phyloP scores from a whole-genome alignment of 2,113 vertebrate species.

The Lipophrys pholis region DNA sequence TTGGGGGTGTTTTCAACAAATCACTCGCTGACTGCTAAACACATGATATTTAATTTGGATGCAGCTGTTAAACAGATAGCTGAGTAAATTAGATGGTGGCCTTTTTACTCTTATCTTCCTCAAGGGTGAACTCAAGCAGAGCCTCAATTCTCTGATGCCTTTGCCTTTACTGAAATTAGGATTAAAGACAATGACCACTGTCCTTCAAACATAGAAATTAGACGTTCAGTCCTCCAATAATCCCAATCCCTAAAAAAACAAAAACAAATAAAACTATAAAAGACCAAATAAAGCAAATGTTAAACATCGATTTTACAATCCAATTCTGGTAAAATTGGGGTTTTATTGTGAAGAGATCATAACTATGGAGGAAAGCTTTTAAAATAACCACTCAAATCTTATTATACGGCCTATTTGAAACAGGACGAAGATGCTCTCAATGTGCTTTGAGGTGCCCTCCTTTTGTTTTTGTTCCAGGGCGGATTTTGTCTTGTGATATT shows the following conservation, averaged over 20 bases:
- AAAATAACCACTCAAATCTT: constrained; percentile 6
- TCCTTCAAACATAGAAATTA: neutral
- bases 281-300: neutral
- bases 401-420: neutral
- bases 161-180: neutral
- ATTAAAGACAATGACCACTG: neutral
- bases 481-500: neutral
- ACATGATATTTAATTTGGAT: neutral
- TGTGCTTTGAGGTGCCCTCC: neutral
- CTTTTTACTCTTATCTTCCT: neutral
- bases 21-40: constrained; percentile 18
- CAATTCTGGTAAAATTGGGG: neutral
- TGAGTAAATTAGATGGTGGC: neutral
- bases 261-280: neutral
- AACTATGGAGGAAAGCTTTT: neutral
- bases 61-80: constrained; percentile 4
- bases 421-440: neutral
- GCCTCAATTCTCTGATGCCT: neutral
- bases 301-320: constrained; percentile 1
- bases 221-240: neutral
- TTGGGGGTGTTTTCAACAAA: constrained; percentile 11
- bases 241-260: neutral
- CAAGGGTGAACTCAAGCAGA: constrained; percentile 2
- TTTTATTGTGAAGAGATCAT: constrained; percentile 1
- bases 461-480: neutral